A percentile compares a stretch with the other conserved stretches of the same genome.
Evolutionary conservation across 2,113 vertebrate genomes (phyloP).

Genomic region (Syngnathoides biaculeatus): DNA sequence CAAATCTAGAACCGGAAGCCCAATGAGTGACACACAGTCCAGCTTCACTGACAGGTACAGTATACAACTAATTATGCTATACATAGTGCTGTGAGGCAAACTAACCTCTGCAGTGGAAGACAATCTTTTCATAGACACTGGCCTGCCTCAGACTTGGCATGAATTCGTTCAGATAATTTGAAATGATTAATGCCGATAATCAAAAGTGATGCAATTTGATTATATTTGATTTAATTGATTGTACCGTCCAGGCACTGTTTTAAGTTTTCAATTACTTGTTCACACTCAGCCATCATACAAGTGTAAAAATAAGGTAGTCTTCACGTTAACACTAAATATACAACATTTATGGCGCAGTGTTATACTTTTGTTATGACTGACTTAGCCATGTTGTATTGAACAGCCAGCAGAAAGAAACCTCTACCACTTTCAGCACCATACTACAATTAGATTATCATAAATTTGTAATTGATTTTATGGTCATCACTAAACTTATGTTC

Average conservation of each 20-base stretch:
- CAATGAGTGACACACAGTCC: slow-evolving; percentile 98
- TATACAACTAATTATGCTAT: not conserved
- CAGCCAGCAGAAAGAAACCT: not conserved
- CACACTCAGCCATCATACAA: not conserved
- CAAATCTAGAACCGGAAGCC: slow-evolving; percentile 81
- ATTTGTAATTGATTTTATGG: not conserved
- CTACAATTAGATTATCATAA: not conserved
- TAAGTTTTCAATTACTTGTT: too few relatives aligned
- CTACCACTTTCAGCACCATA: not conserved
- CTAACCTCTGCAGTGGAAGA: not conserved
- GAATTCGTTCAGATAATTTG: not conserved
- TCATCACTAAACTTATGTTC: not conserved
- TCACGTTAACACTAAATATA: not conserved
- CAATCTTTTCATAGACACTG: not conserved
- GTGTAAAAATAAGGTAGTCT: not conserved
- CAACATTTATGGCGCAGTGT: not conserved
- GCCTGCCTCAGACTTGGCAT: not conserved
- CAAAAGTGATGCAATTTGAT: too few relatives aligned
- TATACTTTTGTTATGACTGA: not conserved
- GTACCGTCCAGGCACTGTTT: not conserved
- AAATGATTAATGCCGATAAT: too few relatives aligned
- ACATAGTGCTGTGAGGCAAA: not conserved
- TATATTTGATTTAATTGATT: not conserved
- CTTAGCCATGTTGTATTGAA: not conserved
- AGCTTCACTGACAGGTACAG: slow-evolving; percentile 91